Evolutionary conservation across 2,797 vertebrate species (phyloP), one percentile per base, ranked within the genome.

Genomic region (Spinus olivaceus): DNA sequence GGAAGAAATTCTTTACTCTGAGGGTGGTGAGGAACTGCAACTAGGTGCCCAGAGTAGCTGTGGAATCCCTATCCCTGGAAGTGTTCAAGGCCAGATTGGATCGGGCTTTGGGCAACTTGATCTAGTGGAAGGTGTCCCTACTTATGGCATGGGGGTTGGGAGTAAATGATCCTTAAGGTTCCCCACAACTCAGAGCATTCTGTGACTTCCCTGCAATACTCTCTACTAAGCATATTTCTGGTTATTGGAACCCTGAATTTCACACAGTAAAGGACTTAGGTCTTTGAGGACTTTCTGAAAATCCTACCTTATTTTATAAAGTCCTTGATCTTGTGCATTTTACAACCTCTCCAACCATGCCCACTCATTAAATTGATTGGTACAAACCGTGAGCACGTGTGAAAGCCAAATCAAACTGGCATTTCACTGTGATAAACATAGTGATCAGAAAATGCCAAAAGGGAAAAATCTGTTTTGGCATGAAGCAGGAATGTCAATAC

Each of bases 381-480:
- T 76, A 53, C 32, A 64, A 90, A 27, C 21, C 47, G 4, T 24
- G 5, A 90, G 6, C 12, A 20, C 0, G 0, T 33, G 19, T 1
- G 1, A 73, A 77, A 89, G 9, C 12, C 42, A 61, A 44, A 90
- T 33, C 42, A 76, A 51, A 72, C 22, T 37, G 27, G 21, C 32
- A 54, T 35, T 10, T 65, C 4, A 1, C 47, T 37, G 12, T 84
- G 46, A 50, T 35, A 61, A 53, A 86, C 69, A 35, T 4, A 11
- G 14, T 21, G 3, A 76, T 28, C 44, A 51, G 33, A 49, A n/a
- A 86, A 72, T 1, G 2, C 6, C 32, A 13, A 79, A 81, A 12
- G 4, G 10, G 19, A 81, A 71, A 66, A 65, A 44, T 44, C 25
- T 9, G 37, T 44, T 70, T 60, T 72, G 10, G 12, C 12, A 54